Conservation (phyloP, 1,140 invertebrate genomes). For the Lepeophtheirus salmonis region DNA sequence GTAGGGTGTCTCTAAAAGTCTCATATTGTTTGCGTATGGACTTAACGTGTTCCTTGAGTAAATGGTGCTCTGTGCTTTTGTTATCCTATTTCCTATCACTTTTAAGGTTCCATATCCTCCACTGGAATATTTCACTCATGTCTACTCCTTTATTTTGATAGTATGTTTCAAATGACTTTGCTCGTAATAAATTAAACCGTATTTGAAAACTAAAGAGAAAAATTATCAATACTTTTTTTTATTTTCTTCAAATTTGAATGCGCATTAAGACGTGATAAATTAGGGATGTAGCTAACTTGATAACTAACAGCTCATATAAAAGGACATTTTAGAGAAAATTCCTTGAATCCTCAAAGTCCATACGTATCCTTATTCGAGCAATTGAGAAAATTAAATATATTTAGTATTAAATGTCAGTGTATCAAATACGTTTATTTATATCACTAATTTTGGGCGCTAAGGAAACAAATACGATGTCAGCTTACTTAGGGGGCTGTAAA, state of each 20-base stretch:
- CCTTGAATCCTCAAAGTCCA: no score
- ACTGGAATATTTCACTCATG: background rate
- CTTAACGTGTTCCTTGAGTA: background rate
- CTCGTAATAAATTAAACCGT: background rate
- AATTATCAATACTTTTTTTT: background rate
- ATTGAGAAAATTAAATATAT: background rate
- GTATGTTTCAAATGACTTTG: background rate
- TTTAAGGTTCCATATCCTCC: background rate
- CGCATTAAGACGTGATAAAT: background rate
- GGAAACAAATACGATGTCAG: background rate
- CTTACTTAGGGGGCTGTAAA: background rate
- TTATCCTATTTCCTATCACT: background rate
- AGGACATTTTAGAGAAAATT: background rate
- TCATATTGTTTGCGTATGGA: no score
- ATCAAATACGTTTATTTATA: background rate
- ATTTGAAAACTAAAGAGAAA: background rate
- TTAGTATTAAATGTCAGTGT: background rate
- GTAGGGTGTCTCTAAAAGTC: background rate
- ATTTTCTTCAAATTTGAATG: background rate
- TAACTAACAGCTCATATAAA: background rate
- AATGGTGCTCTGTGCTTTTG: background rate
- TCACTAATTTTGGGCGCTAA: no score
- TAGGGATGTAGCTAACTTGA: background rate
- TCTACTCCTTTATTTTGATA: background rate
- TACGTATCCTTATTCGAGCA: background rate